Evolutionary conservation across 2,888 invertebrate genomes (phyloP).

Genomic region (Stenotaenia linearis): DNA sequence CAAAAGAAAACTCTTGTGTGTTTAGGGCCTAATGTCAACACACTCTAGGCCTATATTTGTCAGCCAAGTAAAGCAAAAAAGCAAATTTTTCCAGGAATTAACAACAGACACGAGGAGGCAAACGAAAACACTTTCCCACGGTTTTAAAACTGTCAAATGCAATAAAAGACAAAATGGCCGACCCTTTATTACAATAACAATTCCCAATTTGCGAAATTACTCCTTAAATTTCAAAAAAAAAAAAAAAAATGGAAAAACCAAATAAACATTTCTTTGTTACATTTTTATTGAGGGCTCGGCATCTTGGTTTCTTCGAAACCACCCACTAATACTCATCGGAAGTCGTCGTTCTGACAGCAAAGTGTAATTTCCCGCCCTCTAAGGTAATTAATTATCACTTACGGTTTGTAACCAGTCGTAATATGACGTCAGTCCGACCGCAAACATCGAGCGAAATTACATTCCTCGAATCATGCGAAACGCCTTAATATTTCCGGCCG

Average conservation of each 20-base stretch:
- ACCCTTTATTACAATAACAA: no score
- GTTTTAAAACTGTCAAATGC: neutral
- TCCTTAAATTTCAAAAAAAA: no score
- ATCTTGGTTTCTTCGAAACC: neutral
- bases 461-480: neutral
- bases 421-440: neutral
- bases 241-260: neutral
- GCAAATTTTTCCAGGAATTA: conserved; percentile 8
- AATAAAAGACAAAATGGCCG: neutral
- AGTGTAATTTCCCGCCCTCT: neutral
- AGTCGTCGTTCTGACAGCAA: neutral
- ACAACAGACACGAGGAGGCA: conserved; percentile 3
- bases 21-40: neutral
- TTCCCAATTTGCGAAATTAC: neutral
- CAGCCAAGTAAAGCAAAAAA: conserved; percentile 6
- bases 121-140: conserved; percentile 5
- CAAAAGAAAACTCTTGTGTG: conserved; percentile 9
- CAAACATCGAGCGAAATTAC: neutral
- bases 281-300: neutral
- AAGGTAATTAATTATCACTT: neutral
- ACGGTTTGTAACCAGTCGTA: neutral
- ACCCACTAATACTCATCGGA: conserved; percentile 2
- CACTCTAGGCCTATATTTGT: neutral
- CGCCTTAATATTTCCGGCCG: neutral
- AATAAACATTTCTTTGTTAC: no score